Evolutionary conservation across 1,140 invertebrate species (phyloP), one percentile per base, ranked within the genome.

Genomic region (Mylabris phalerata): DNA sequence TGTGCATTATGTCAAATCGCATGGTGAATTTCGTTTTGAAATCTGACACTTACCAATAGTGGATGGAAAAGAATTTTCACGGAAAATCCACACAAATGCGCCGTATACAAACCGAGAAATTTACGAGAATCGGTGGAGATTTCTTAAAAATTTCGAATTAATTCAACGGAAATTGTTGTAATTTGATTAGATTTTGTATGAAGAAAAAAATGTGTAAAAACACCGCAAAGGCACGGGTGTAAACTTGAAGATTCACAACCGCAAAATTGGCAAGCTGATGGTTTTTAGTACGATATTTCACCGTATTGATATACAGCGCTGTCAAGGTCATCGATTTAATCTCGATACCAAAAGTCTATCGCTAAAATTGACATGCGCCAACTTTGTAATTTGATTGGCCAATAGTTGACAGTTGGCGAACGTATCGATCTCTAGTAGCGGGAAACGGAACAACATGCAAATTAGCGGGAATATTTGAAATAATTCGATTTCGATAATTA

Each of bases 151-250:
- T 19, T 19, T 19, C 19, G 19, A 19, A 19, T 19, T 44, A 4
- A 52, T 42, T 42, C 3, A 9, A 42, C 4, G 11, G 24, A 7
- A 13, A 39, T 56, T 55, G 32, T 10, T 32, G 24, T 27, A 11
- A 50, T 41, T 9, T n/a, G 32, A 7, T 50, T 11, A 40, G 50
- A 45, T 11, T 39, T 38, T 41, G 26, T 45, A 32, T 49, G 42
- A 44, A 11, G 48, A 10, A 48, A 47, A 57, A 58, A 59, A 55
- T 59, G 55, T 7, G 10, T 40, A 57, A 48, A 64, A 66, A 60
- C 56, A 60, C 62, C 67, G 62, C 62, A 62, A 64, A 62, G 49
- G 50, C 48, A 68, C 64, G 64, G 61, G 64, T 59, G 62, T 64
- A 64, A 61, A 65, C 61, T 64, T 64, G 57, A 63, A 3, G 11